These are phyloP conservation scores for Nannospalax galili DNA, from an alignment of 2,113 vertebrate species.

Conservation along the genomic window DNA sequence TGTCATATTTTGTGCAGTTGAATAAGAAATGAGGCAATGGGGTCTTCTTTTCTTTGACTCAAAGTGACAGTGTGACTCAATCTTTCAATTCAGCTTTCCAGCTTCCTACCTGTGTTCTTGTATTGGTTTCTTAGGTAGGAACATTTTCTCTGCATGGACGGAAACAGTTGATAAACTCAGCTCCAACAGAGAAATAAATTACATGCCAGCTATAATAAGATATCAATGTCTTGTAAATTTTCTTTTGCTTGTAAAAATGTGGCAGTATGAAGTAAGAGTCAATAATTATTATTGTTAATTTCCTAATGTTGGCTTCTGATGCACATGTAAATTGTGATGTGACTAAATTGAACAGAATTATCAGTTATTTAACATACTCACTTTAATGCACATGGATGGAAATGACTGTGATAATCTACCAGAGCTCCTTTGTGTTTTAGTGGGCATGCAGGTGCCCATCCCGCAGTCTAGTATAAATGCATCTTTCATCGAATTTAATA, in stretches of 20 bases:
- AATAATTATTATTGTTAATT: conserved; percentile 86
- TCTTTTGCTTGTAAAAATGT: conserved; percentile 79
- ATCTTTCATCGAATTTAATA: not conserved
- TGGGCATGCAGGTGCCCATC: not conserved
- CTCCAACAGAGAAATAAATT: conserved; percentile 90
- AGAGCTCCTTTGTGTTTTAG: conserved; percentile 23
- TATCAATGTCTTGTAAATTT: conserved; percentile 83
- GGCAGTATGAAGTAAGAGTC: conserved; percentile 74
- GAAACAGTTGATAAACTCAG: conserved; percentile 85
- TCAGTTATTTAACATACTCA: conserved; percentile 70
- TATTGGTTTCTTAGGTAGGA: conserved; percentile 85
- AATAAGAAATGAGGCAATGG: conserved; percentile 33
- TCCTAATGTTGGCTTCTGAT: conserved; percentile 77
- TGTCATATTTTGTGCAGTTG: conserved; percentile 27
- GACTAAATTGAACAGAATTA: conserved; percentile 63
- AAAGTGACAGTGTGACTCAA: conserved; percentile 64
- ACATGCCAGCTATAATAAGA: conserved; percentile 86
- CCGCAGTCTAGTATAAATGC: not conserved
- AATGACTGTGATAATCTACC: conserved; percentile 1
- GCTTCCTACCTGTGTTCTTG: conserved; percentile 82
- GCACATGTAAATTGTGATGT: conserved; percentile 64
- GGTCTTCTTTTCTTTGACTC: conserved; percentile 55
- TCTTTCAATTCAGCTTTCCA: conserved; percentile 86
- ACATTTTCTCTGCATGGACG: conserved; percentile 86
- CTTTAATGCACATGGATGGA: conserved; percentile 49